Evolutionary conservation across 2,113 vertebrate species (phyloP).

Genomic region (Atractosteus spatula): DNA sequence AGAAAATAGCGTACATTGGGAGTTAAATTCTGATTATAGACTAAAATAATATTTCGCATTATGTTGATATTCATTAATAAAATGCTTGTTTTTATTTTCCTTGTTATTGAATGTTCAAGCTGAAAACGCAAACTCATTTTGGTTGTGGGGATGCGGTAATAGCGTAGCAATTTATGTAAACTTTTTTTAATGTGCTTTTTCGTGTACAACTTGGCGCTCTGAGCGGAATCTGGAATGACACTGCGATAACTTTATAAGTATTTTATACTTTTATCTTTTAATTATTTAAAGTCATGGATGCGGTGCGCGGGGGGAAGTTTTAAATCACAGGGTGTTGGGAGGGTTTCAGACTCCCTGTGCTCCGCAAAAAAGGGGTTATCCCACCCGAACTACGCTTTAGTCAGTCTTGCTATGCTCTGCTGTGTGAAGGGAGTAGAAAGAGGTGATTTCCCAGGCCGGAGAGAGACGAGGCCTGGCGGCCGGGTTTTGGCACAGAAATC

Average conservation of each 20-base stretch:
- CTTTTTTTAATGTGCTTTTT: slow-evolving; percentile 3
- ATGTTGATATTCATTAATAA: slow-evolving; percentile 12
- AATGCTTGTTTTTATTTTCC: slow-evolving; percentile 11
- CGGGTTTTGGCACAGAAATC: neutral
- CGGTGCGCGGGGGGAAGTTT: neutral
- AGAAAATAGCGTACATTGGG: neutral
- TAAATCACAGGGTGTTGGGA: neutral
- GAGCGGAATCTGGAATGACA: slow-evolving; percentile 18
- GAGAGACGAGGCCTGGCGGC: slow-evolving; percentile 2
- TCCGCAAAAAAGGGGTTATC: neutral
- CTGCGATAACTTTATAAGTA: slow-evolving; percentile 6
- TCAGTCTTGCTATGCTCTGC: neutral
- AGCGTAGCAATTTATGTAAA: neutral
- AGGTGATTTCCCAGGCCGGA: slow-evolving; percentile 25
- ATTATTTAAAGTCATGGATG: slow-evolving; percentile 12
- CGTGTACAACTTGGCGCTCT: slow-evolving; percentile 3
- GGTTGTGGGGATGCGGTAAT: slow-evolving; percentile 5
- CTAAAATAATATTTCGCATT: slow-evolving; percentile 3
- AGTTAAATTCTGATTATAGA: slow-evolving; percentile 5
- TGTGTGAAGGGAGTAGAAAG: slow-evolving; percentile 20
- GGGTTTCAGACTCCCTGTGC: neutral
- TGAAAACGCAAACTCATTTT: slow-evolving; percentile 15
- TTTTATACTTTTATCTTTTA: neutral
- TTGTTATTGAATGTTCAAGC: neutral
- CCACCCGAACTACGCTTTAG: neutral